Base-by-base conservation (phyloP, 2,888 invertebrate genomes). In the Stenchaetothrips biformis region DNA sequence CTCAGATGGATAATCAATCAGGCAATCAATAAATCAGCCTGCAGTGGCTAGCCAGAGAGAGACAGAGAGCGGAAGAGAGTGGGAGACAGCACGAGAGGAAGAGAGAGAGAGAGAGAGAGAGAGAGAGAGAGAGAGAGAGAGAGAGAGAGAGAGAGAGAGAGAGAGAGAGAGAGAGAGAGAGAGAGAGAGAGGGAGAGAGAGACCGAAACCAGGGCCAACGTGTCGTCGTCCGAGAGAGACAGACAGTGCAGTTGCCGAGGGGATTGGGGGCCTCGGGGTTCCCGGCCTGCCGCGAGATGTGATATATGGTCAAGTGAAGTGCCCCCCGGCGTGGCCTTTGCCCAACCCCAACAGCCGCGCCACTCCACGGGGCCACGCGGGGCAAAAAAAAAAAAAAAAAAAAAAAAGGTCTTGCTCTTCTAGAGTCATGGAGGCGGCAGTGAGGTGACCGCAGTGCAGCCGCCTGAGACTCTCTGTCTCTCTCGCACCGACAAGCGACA, bases 291-390 rank as follows among this genome's bases (percentile, higher is more conserved):
- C 37, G 37, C 37, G 37, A 37, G 37, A 37, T 74, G 67, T 74
- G 67, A 74, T 74, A 74, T 74, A 74, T 74, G 67, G 67, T 74
- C 67, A 25, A 25, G 67, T 74, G 67, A 74, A 74, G 67, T 74
- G 67, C 67, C 67, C 67, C 67, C 67, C 25, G 9, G 67, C 67
- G 67, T 74, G 25, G 25, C 67, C 67, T 74, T 74, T 21, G 67
- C 67, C 67, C 67, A 21, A 9, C 9, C 67, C 67, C 21, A 37
- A 37, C 37, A 37, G 37, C 37, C 37, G 37, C 37, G 37, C 37
- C 37, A 37, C 37, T 37, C 37, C 37, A 4, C 37, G 37, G 37
- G 37, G 37, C 37, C 37, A 37, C 37, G 37, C 37, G 37, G 37
- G 37, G 37, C 37, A 37, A 37, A 37, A 37, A 37, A 37, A 37